Percentiles rank a stretch among this genome's conserved stretches.
These are phyloP conservation scores for Gymnopithys bicolor DNA, from an alignment of 2,797 vertebrate genomes.

Conservation along the genomic window DNA sequence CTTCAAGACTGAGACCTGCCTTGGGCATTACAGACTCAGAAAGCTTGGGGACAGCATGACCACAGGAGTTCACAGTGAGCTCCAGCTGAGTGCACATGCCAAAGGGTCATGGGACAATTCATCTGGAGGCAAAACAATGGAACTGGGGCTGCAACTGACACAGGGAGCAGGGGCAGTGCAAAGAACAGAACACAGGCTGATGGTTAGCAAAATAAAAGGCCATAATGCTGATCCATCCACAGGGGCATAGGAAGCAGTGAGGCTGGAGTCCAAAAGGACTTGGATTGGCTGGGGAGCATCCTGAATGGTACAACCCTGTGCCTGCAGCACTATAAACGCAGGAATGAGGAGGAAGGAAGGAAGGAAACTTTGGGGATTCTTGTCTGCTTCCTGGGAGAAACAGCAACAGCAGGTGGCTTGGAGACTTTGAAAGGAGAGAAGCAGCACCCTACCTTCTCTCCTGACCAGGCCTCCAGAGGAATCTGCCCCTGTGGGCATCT, in stretches of 20 bases:
- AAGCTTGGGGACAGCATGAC: neutral
- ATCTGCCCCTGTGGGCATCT: neutral
- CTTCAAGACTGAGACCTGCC: neutral
- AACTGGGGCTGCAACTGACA: neutral
- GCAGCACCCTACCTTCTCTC: neutral
- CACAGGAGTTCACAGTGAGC: neutral
- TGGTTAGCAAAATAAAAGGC: neutral
- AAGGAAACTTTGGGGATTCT: neutral
- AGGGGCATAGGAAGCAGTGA: neutral
- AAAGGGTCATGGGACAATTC: neutral
- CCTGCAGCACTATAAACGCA: constrained; percentile 29
- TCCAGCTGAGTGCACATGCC: neutral
- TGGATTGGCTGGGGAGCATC: constrained; percentile 45
- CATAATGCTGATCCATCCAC: neutral
- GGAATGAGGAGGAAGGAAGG: neutral
- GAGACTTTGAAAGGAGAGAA: neutral
- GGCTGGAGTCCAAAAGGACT: constrained; percentile 24
- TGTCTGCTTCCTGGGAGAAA: neutral
- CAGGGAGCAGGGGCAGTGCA: neutral
- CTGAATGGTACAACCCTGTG: constrained; percentile 5
- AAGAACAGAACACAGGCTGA: neutral
- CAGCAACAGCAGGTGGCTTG: neutral
- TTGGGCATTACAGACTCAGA: neutral
- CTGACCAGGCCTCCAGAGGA: neutral
- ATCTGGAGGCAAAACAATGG: constrained; percentile 31